Conservation (phyloP, 2,113 vertebrate species). For the Mormoops blainvillei region DNA sequence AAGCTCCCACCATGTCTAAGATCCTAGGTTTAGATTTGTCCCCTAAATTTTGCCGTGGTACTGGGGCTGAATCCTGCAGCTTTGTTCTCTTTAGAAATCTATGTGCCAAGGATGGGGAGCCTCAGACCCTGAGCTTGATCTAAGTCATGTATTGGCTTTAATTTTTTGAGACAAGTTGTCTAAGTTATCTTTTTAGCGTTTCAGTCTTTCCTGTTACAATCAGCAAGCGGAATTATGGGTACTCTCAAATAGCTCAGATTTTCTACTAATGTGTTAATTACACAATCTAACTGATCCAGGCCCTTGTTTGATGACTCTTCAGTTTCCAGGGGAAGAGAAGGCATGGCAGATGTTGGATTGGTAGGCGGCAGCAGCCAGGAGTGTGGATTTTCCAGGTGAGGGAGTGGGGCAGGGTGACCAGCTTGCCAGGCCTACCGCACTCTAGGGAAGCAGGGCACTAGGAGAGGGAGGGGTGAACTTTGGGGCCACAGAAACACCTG, state of each 20-base stretch:
- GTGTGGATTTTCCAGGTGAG: not conserved
- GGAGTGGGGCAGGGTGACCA: not conserved
- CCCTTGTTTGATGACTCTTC: not conserved
- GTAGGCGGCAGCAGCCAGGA: not conserved
- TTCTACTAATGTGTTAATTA: not conserved
- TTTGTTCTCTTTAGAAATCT: not conserved
- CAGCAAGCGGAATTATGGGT: not conserved
- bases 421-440: fast-evolving
- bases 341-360: not conserved
- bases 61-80: not conserved
- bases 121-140: not conserved
- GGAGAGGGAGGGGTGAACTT: not conserved
- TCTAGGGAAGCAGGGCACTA: not conserved
- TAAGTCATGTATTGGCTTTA: conserved; percentile 3
- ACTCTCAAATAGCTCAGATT: not conserved
- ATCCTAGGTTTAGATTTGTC: not conserved
- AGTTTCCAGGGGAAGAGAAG: not conserved
- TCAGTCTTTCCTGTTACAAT: not conserved
- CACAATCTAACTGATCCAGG: not conserved
- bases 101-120: not conserved
- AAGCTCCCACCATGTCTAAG: not conserved
- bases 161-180: not conserved
- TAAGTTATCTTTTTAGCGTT: not conserved
- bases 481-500: not conserved
- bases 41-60: not conserved